Evolutionary conservation across 23 tunicate genomes (phyloP), one percentile per base, ranked within the genome.

Genomic region (Trididemnum clinides): DNA sequence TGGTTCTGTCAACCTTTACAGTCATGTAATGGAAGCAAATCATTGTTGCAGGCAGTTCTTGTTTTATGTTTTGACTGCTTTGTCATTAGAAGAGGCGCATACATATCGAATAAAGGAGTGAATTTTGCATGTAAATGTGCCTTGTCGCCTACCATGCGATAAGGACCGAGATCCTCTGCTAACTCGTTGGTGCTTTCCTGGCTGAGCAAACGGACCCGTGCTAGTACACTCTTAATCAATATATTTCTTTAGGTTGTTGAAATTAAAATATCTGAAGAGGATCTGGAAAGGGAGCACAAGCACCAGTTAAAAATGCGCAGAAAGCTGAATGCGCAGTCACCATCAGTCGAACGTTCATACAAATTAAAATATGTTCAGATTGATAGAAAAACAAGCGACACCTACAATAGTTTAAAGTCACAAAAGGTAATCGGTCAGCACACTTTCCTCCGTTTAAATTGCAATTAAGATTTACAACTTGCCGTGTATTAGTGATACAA

Each of bases 231-330:
- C n/a, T n/a, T n/a, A n/a, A n/a, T n/a, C n/a, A n/a, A n/a, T n/a
- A n/a, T n/a, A n/a, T n/a, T n/a, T n/a, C n/a, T n/a, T n/a, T 73
- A 91, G 97, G 70, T 92, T 30, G 65, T 77, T 64, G 83, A 82
- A 22, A 57, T 92, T 25, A 92, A 83, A 71, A 75, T 92, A 27
- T 50, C 59, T n/a, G 97, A 92, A 83, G 64, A 77, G 26, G 97
- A 92, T 83, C 57, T 92, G 27, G 91, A 87, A 77, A 80, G 57
- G 32, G 97, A 92, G 82, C 91, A 92, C 82, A 76, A 84, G 50
- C 81, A 57, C 7, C 97, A 92, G 72, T 63, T 81, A 70, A 92
- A 88, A 10, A 49, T 78, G 36, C 77, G 85, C 49, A 87, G 70
- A 50, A 87, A 81, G 36, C 86, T 74, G 27, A 74, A 86, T 29